Conservation (phyloP, 2,888 invertebrate genomes). For the Allygus modestus region DNA sequence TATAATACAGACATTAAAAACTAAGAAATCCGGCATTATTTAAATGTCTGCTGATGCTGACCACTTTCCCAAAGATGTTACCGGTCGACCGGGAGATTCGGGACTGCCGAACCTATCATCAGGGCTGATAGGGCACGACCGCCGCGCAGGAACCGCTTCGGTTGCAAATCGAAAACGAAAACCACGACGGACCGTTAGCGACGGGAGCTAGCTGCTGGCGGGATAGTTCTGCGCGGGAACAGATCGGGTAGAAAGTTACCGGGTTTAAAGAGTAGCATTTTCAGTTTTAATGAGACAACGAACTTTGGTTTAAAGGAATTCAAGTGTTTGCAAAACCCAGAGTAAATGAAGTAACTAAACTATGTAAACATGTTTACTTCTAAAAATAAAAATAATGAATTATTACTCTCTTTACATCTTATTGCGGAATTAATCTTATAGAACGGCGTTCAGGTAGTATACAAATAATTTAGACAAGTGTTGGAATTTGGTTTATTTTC, state of each 20-base stretch:
- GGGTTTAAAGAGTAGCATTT: not conserved
- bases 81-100: not conserved
- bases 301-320: too few relatives aligned
- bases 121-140: not conserved
- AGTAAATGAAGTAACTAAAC: too few relatives aligned
- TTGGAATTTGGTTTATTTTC: too few relatives aligned
- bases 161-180: constrained; percentile 40
- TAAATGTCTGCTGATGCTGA: not conserved
- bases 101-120: constrained; percentile 8
- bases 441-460: too few relatives aligned
- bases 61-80: not conserved
- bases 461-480: too few relatives aligned
- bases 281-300: too few relatives aligned
- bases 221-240: not conserved
- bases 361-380: too few relatives aligned
- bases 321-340: too few relatives aligned
- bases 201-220: not conserved
- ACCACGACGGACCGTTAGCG: constrained; percentile 16
- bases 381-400: too few relatives aligned
- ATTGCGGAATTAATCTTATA: too few relatives aligned
- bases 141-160: not conserved
- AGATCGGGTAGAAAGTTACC: not conserved
- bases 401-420: too few relatives aligned
- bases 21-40: not conserved
- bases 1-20: too few relatives aligned